These are phyloP conservation scores for Peromyscus nudipes DNA, from an alignment of 2,797 vertebrate species.

Conservation along the genomic window DNA sequence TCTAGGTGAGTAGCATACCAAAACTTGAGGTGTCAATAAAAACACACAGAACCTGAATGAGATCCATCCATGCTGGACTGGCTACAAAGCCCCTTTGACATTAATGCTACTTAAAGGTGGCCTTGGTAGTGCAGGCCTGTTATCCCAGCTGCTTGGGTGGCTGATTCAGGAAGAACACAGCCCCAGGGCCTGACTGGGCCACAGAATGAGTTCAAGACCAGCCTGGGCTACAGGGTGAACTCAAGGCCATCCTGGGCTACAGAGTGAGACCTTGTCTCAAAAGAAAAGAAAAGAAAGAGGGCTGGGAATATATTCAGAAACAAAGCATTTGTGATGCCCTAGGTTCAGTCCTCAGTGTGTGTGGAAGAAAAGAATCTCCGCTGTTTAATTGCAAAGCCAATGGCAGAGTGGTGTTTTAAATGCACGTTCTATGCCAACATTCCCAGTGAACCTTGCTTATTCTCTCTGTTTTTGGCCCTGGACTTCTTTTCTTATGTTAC, in stretches of 20 bases:
- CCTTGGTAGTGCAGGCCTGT: neutral
- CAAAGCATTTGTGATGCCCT: neutral
- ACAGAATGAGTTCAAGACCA: neutral
- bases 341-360: neutral
- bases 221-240: neutral
- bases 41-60: neutral
- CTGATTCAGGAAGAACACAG: neutral
- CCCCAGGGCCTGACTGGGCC: neutral
- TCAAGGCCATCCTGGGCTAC: neutral
- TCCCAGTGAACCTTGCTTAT: conserved; percentile 4
- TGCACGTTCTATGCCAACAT: conserved; percentile 17
- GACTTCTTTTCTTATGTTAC: conserved; percentile 51
- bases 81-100: neutral
- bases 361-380: neutral
- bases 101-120: neutral
- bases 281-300: neutral
- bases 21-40: neutral
- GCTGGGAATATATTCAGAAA: neutral
- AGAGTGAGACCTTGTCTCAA: neutral
- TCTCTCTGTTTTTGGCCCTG: neutral
- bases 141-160: neutral
- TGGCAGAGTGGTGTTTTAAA: conserved; percentile 31
- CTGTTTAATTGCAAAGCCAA: conserved; percentile 10
- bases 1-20: conserved; percentile 30
- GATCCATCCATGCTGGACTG: accelerated